Evolutionary conservation across 1,140 invertebrate genomes (phyloP), one percentile per base, ranked within the genome.

Genomic region (Drosophila subpulchrella): DNA sequence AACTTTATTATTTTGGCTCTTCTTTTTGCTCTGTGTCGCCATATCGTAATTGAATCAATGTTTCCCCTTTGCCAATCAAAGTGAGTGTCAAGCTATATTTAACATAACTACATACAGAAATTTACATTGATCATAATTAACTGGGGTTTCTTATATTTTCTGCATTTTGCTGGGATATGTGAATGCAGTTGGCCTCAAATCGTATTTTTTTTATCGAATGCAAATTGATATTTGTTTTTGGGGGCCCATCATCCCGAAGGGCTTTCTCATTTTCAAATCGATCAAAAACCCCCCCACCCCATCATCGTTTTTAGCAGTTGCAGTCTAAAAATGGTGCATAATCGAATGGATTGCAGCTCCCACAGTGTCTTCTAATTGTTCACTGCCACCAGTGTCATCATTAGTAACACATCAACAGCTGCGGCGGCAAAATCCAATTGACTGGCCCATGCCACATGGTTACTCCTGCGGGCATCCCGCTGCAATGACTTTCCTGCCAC

Each of bases 61-160:
- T 47, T 20, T 34, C 15, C 6, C 12, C 15, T 15, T 20, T 24
- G 44, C 30, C n/a, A 12, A 39, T 60, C 20, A 55, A 32, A 47
- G n/a, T 32, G n/a, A 15, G n/a, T 32, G 39, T 59, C 44, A 20
- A 44, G 17, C 41, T 60, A 48, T 60, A 32, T 42, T 61, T 61
- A 78, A 57, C 38, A 67, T 83, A 75, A 83, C 79, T 83, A 83
- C 81, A 83, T 83, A 84, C 81, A 84, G 71, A 75, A 84, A 83
- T 84, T 74, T 84, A 84, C 81, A 84, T 86, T 57, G 82, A 86
- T 65, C 75, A 55, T 58, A 58, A 53, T 70, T 41, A 60, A 39
- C 41, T 44, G 75, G 60, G 48, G 41, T 75, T 57, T 55, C 39
- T 53, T 50, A 36, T 57, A 20, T 27, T 41, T 47, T 61, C 17